Percentiles rank a stretch among this genome's conserved stretches.
These are phyloP conservation scores for Ormyrus thymus DNA, from an alignment of 2,888 invertebrate species.

Conservation along the genomic window DNA sequence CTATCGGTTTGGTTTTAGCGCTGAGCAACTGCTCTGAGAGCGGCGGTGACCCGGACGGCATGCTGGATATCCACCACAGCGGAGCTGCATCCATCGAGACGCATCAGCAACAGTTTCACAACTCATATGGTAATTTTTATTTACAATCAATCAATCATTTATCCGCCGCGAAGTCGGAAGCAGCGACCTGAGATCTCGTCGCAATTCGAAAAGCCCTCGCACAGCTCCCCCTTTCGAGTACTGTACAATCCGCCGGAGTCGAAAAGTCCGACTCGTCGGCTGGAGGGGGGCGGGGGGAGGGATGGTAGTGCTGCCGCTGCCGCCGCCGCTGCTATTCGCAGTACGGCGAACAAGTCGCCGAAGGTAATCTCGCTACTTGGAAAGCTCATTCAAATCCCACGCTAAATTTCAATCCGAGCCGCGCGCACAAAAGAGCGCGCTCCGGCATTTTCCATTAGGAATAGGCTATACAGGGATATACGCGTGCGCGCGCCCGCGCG, in stretches of 20 bases:
- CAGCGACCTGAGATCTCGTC: no score
- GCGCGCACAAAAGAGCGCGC: conserved; percentile 51
- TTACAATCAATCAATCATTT: conserved; percentile 30
- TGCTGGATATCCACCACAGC: conserved; percentile 74
- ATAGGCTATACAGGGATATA: no score
- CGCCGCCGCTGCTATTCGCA: background rate
- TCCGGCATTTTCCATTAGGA: conserved; percentile 11
- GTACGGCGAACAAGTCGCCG: conserved; percentile 61
- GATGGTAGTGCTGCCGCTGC: background rate
- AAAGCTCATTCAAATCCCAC: conserved; percentile 65
- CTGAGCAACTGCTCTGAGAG: conserved; percentile 75
- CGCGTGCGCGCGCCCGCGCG: background rate
- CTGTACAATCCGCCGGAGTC: background rate
- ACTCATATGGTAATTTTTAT: conserved; percentile 70
- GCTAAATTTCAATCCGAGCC: conserved; percentile 71
- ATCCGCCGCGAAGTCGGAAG: conserved; percentile 12
- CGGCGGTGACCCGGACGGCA: conserved; percentile 73
- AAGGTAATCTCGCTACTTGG: conserved; percentile 68
- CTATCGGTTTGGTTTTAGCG: conserved; percentile 76
- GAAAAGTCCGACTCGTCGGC: conserved; percentile 16
- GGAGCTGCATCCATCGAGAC: conserved; percentile 72
- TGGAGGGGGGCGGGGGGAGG: background rate
- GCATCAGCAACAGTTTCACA: conserved; percentile 75
- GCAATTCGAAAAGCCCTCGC: conserved; percentile 27
- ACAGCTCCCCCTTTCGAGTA: conserved; percentile 19